phyloP scores from a whole-genome alignment of 2,113 vertebrate genomes.

The Thymallus thymallus region DNA sequence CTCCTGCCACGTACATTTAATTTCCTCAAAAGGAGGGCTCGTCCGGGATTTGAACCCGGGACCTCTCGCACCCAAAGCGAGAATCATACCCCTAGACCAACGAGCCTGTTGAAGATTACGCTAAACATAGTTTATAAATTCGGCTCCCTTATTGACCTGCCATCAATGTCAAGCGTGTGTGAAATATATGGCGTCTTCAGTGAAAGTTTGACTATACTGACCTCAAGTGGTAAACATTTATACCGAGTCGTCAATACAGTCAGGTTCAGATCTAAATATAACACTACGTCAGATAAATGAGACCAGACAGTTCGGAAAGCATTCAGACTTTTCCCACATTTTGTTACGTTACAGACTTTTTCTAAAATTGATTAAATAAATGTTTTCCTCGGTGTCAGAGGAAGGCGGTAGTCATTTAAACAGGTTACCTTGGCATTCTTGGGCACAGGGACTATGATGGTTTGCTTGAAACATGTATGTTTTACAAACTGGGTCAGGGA shows the following conservation, averaged over 20 bases:
- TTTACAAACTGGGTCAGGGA: too few relatives aligned
- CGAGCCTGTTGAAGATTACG: neutral
- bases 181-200: neutral
- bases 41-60: slow-evolving; percentile 74
- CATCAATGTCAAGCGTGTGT: neutral
- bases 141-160: neutral
- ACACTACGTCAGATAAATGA: neutral
- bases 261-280: neutral
- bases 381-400: too few relatives aligned
- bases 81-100: slow-evolving; percentile 76
- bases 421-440: too few relatives aligned
- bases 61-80: slow-evolving; percentile 78
- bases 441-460: too few relatives aligned
- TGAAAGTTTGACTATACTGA: neutral
- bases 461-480: too few relatives aligned
- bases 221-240: neutral
- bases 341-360: too few relatives aligned
- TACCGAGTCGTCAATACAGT: neutral
- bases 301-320: too few relatives aligned
- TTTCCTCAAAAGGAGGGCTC: too few relatives aligned
- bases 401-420: too few relatives aligned
- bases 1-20: too few relatives aligned
- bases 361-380: too few relatives aligned
- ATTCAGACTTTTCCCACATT: too few relatives aligned
- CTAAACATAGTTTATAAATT: neutral